phyloP scores from a whole-genome alignment of 1,140 invertebrate genomes.

The Triops longicaudatus region DNA sequence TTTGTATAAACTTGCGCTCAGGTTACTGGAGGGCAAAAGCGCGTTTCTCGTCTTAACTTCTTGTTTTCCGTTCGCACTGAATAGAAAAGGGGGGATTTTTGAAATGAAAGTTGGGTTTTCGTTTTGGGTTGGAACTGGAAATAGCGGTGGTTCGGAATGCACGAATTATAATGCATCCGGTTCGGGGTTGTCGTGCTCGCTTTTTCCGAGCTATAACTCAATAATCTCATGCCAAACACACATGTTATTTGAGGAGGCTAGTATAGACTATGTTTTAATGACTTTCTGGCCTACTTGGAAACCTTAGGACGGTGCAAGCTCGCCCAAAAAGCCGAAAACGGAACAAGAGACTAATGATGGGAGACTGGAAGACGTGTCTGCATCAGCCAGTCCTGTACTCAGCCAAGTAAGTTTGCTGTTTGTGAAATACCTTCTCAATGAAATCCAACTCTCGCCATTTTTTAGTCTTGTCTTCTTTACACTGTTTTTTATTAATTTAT shows the following conservation, averaged over 20 bases:
- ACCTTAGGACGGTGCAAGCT: not conserved
- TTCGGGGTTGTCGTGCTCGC: not conserved
- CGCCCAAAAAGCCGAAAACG: not conserved
- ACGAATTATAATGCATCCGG: conserved; percentile 15
- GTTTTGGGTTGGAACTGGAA: not conserved
- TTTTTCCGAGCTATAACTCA: conserved; percentile 1
- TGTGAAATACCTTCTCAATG: no score
- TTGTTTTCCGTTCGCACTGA: not conserved
- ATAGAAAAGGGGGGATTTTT: not conserved
- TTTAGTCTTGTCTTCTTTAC: no score
- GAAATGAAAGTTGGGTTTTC: not conserved
- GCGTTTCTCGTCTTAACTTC: not conserved
- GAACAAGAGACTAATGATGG: not conserved
- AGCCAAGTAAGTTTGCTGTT: not conserved
- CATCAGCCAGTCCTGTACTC: not conserved
- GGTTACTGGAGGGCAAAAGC: not conserved
- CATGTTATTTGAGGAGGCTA: not conserved
- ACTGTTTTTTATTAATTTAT: no score
- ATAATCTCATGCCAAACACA: not conserved
- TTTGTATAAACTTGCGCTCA: not conserved
- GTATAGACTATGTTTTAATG: not conserved
- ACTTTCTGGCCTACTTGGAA: conserved; percentile 2
- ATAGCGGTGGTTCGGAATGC: not conserved
- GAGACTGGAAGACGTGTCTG: not conserved
- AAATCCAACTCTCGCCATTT: no score